Conservation (phyloP, 2,888 invertebrate genomes). For the Melieria omissa region DNA sequence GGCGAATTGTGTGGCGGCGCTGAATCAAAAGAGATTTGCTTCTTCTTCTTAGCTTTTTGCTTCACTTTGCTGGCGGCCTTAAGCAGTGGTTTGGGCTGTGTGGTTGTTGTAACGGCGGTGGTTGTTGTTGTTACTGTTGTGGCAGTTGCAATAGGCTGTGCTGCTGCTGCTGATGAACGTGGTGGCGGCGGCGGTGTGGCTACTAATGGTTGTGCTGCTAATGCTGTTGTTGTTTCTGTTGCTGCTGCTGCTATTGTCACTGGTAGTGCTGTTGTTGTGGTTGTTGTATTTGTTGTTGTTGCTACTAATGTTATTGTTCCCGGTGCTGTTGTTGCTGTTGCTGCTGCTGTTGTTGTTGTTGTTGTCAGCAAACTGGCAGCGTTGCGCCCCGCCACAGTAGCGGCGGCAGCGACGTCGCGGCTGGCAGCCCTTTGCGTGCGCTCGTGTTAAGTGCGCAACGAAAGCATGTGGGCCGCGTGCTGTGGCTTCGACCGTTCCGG, state of each 20-base stretch:
- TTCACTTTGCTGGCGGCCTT: slow-evolving; percentile 59
- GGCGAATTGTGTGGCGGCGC: slow-evolving; percentile 35
- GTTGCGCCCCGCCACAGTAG: not conserved
- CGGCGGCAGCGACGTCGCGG: not conserved
- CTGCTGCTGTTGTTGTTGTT: slow-evolving; percentile 28
- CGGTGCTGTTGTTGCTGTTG: slow-evolving; percentile 14
- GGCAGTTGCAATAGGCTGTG: slow-evolving; percentile 32
- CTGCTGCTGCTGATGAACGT: slow-evolving; percentile 26
- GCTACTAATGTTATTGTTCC: slow-evolving; percentile 6
- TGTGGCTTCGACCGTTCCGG: too few species aligned
- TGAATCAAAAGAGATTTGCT: slow-evolving; percentile 55
- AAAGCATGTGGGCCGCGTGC: too few species aligned
- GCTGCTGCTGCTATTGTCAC: slow-evolving; percentile 19
- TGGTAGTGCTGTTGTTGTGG: slow-evolving; percentile 12
- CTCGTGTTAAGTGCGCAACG: too few species aligned
- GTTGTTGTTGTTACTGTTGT: slow-evolving; percentile 28
- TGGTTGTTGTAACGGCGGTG: slow-evolving; percentile 25
- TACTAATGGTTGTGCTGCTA: slow-evolving; percentile 1
- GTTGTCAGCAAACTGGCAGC: slow-evolving; percentile 16
- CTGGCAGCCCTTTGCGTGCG: too few species aligned
- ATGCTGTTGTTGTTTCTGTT: slow-evolving; percentile 17
- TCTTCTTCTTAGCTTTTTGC: slow-evolving; percentile 55
- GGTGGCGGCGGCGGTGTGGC: slow-evolving; percentile 23
- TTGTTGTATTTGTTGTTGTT: slow-evolving; percentile 14
- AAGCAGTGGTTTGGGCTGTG: slow-evolving; percentile 52